These are phyloP conservation scores for Porites evermanni DNA, from an alignment of 92 coral and sea anemone species.

Conservation along the genomic window DNA sequence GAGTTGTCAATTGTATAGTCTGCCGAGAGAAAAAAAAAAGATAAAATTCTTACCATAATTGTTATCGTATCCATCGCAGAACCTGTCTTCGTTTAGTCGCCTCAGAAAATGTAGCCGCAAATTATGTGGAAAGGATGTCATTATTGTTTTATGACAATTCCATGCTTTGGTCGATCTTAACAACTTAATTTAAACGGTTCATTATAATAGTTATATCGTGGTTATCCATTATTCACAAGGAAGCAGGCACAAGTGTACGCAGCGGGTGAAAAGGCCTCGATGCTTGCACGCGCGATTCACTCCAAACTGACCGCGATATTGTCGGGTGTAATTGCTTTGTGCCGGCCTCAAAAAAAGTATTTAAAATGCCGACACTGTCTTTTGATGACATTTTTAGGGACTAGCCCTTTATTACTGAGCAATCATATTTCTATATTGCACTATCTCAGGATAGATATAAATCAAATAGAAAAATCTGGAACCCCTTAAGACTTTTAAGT, in stretches of 20 bases:
- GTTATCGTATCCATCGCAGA: constrained; percentile 15
- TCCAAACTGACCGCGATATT: constrained; percentile 21
- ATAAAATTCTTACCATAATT: constrained; percentile 13
- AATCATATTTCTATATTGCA: constrained; percentile 22
- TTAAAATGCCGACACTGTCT: constrained; percentile 33
- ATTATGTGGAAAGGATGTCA: constrained; percentile 22
- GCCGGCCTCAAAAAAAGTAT: constrained; percentile 21
- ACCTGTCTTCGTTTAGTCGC: constrained; percentile 25
- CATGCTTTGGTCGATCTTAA: neutral
- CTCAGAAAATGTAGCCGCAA: constrained; percentile 39
- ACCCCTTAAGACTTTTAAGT: neutral
- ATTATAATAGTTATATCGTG: constrained; percentile 4
- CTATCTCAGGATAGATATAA: constrained; percentile 7
- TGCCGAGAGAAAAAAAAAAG: neutral
- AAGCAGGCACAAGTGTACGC: too few species aligned
- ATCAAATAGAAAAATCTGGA: constrained; percentile 1
- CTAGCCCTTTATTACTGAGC: constrained; percentile 15
- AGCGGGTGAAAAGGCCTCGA: neutral
- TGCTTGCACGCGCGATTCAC: neutral
- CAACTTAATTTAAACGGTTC: constrained; percentile 25
- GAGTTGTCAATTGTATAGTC: neutral
- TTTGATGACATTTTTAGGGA: constrained; percentile 28
- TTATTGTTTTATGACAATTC: constrained; percentile 30
- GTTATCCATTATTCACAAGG: constrained; percentile 10
- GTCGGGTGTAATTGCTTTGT: constrained; percentile 33